phyloP scores from a whole-genome alignment of 2,888 invertebrate species.

The Tetropium fuscum region DNA sequence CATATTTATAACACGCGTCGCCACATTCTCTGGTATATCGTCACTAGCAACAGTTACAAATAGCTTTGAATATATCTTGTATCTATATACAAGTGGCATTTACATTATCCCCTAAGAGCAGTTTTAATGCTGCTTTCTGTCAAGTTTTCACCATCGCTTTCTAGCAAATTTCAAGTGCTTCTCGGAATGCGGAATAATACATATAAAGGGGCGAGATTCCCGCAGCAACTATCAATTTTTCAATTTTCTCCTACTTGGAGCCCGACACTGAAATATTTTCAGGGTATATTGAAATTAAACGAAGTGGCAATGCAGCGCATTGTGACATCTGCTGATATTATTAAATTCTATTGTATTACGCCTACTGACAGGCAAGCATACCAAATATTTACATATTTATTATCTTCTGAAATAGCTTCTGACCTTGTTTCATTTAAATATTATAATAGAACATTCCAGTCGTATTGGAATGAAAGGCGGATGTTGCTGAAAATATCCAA shows the following conservation, averaged over 20 bases:
- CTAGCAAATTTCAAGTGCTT: slow-evolving; percentile 19
- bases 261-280: slow-evolving; percentile 31
- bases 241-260: slow-evolving; percentile 24
- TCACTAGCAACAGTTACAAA: no score
- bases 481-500: no score
- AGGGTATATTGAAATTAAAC: slow-evolving; percentile 40
- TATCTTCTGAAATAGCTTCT: slow-evolving; percentile 13
- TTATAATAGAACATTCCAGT: no score
- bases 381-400: slow-evolving; percentile 31
- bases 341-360: slow-evolving; percentile 27
- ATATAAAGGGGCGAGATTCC: slow-evolving; percentile 21
- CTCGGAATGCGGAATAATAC: slow-evolving; percentile 23
- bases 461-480: no score
- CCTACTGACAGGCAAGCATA: slow-evolving; percentile 21
- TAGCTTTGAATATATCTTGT: no score
- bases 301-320: slow-evolving; percentile 31
- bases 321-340: slow-evolving; percentile 36
- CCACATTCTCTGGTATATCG: no score
- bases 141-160: slow-evolving; percentile 18
- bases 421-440: slow-evolving; percentile 18
- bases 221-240: slow-evolving; percentile 27
- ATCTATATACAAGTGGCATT: no score
- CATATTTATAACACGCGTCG: no score
- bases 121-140: slow-evolving; percentile 5
- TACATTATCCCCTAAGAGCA: background rate